Conservation (phyloP, 2,113 vertebrate species). For the Corvus moneduloides region DNA sequence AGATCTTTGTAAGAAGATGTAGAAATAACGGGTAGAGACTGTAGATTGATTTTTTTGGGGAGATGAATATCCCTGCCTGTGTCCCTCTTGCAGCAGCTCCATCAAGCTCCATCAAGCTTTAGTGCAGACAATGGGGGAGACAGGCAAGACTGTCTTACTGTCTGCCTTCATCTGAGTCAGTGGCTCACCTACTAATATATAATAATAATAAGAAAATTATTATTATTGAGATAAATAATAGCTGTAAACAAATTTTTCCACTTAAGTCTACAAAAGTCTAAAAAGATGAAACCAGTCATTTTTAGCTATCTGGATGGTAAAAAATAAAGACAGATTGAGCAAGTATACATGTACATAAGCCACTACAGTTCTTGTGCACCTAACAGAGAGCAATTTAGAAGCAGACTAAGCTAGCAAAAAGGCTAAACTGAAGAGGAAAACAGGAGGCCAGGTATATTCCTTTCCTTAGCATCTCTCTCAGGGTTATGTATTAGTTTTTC, state of each 20-base stretch:
- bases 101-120: not conserved
- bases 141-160: not conserved
- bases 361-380: not conserved
- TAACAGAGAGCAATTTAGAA: not conserved
- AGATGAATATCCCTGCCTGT: not conserved
- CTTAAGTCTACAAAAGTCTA: not conserved
- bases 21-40: not conserved
- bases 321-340: not conserved
- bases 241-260: not conserved
- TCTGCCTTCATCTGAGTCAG: not conserved
- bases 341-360: accelerated
- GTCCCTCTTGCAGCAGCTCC: not conserved
- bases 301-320: not conserved
- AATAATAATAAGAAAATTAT: no score
- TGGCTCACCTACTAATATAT: not conserved
- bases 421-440: not conserved
- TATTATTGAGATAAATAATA: not conserved
- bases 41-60: accelerated
- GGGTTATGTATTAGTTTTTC: not conserved
- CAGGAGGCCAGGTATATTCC: not conserved
- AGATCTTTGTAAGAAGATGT: not conserved
- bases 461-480: not conserved
- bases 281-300: not conserved
- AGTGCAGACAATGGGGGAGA: not conserved
- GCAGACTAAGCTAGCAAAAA: not conserved